Base-by-base conservation (phyloP, 37 sponge, comb jelly and placozoan species). In the Spongia lamella region DNA sequence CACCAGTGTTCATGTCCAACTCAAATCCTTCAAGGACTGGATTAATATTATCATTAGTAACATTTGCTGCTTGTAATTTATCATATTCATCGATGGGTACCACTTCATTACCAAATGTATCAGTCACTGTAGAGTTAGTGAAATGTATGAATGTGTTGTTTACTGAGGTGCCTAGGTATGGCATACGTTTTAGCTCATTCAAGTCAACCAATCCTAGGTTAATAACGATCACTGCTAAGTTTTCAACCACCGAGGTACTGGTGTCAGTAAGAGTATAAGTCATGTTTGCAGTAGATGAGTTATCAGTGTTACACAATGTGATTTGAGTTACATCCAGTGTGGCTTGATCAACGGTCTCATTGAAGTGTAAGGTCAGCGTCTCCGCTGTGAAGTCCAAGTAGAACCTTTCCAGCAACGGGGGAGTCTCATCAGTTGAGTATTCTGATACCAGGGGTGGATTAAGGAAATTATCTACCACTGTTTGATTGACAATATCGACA, bases 1-100 rank as follows among this genome's bases (percentile, higher is more conserved):
- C 68, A 20, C 93, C 93, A 39, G 53, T 77, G 72, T 93, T 64
- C 86, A 88, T 75, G 62, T 93, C 89, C 3, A 93, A 77, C 16
- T 82, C 83, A 72, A 93, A 88, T 0, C 70, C 78, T 26, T 11
- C 59, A 1, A 88, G 52, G 5, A 22, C 57, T 26, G 93, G 89
- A 11, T 29, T 43, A 9, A 43, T 43, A 43, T 43, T 9, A 43
- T 43, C 47, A 43, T 43, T 43, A 43, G 47, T 43, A 9, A 43
- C 47, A 43, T 43, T 9, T 5, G 47, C 9, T 43, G 47, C 47
- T 9, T 7, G 53, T 4, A 85, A 15, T 1, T 74, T 74, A 38
- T 67, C 72, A 17, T 21, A 1, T 17, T 59, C 71, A 1, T 36
- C 5, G 5, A 83, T 20, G 21, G 68, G 66, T 24, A 76, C 66